Conservation (phyloP, 2,113 vertebrate genomes). For the Leptobrachium ailaonicum region DNA sequence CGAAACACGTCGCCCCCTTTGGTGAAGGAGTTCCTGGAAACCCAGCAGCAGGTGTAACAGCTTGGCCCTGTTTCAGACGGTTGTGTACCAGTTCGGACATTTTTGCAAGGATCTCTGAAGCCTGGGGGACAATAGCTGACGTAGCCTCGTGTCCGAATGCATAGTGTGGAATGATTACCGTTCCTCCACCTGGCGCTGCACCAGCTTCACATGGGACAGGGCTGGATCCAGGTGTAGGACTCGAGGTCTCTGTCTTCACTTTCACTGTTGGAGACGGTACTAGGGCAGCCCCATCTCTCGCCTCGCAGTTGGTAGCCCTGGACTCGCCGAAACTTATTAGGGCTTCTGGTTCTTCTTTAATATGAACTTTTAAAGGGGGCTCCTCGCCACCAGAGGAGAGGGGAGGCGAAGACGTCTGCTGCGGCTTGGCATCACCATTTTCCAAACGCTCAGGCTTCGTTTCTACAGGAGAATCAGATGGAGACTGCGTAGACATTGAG, state of each 20-base stretch:
- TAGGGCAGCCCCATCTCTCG: constrained; percentile 69
- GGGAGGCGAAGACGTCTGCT: constrained; percentile 55
- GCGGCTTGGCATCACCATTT: constrained; percentile 66
- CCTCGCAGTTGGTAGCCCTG: constrained; percentile 50
- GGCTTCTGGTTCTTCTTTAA: constrained; percentile 78
- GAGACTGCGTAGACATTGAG: constrained; percentile 57
- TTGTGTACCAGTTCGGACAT: constrained; percentile 98
- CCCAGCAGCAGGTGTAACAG: constrained; percentile 54
- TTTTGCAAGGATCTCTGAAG: constrained; percentile 93
- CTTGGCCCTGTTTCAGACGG: constrained; percentile 85
- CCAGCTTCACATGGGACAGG: constrained; percentile 76
- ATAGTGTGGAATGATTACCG: constrained; percentile 84
- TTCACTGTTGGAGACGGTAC: constrained; percentile 67
- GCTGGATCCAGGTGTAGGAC: constrained; percentile 88
- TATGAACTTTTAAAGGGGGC: constrained; percentile 46
- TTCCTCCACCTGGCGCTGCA: constrained; percentile 68
- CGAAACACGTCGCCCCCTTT: constrained; percentile 92
- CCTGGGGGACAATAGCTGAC: constrained; percentile 81
- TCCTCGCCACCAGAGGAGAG: constrained; percentile 49
- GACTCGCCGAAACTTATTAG: constrained; percentile 20
- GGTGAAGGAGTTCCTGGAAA: constrained; percentile 65
- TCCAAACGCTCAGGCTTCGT: constrained; percentile 55
- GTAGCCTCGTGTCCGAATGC: constrained; percentile 78
- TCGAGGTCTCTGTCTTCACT: constrained; percentile 84
- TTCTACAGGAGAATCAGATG: constrained; percentile 59